Percentiles rank a stretch among this genome's conserved stretches.
These are phyloP conservation scores for Strigamia transsilvanica DNA, from an alignment of 2,888 invertebrate genomes.

Conservation along the genomic window DNA sequence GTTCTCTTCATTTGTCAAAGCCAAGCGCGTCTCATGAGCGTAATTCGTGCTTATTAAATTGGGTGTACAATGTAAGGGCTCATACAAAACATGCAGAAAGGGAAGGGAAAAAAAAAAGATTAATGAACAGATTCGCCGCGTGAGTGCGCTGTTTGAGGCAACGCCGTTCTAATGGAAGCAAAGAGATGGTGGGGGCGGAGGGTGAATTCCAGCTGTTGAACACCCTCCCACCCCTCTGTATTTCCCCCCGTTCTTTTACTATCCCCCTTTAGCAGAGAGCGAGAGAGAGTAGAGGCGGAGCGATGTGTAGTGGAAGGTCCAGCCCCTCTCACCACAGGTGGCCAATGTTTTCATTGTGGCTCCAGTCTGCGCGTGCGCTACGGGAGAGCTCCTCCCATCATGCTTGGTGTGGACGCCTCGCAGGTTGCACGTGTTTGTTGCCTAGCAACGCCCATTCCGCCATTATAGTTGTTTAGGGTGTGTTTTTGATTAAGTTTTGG, in stretches of 20 bases:
- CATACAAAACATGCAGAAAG: constrained; percentile 12
- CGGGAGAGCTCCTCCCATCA: constrained; percentile 20
- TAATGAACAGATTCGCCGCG: constrained; percentile 20
- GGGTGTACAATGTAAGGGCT: constrained; percentile 20
- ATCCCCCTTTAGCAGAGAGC: background rate
- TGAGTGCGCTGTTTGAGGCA: constrained; percentile 20
- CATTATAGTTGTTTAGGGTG: constrained; percentile 8
- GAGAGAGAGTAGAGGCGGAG: background rate
- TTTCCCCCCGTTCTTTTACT: background rate
- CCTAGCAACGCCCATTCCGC: constrained; percentile 13
- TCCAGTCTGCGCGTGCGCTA: constrained; percentile 14
- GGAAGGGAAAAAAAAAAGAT: constrained; percentile 14
- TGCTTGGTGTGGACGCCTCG: constrained; percentile 13
- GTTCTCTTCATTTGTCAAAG: constrained; percentile 20
- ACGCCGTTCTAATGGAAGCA: constrained; percentile 20
- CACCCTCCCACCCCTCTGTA: background rate
- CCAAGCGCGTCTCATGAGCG: constrained; percentile 20
- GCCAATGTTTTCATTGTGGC: constrained; percentile 20
- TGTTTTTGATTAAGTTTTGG: constrained; percentile 14
- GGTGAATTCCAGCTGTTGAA: constrained; percentile 8
- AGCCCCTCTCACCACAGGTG: constrained; percentile 20
- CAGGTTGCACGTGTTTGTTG: constrained; percentile 20
- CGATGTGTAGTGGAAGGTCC: constrained; percentile 20
- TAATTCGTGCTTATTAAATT: constrained; percentile 20
- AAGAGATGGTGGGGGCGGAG: constrained; percentile 20